Percentiles rank a stretch among this genome's conserved stretches.
phyloP scores from a whole-genome alignment of 2,113 vertebrate genomes.

The Gallinago media region DNA sequence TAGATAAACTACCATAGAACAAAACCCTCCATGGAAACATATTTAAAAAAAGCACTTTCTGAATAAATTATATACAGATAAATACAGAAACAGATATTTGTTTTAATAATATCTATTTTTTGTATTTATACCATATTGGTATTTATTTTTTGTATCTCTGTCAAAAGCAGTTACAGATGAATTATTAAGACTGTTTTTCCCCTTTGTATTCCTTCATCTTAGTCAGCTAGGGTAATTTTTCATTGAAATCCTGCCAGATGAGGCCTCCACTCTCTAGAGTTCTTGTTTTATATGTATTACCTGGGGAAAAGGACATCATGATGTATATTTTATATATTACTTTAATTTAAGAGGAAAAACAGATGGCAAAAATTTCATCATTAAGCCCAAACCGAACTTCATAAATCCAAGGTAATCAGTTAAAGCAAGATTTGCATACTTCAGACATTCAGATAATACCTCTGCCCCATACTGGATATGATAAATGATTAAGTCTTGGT shows the following conservation, averaged over 20 bases:
- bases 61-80: neutral
- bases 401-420: neutral
- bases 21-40: neutral
- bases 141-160: neutral
- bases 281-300: neutral
- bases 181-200: neutral
- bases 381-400: neutral
- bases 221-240: neutral
- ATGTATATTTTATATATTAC: neutral
- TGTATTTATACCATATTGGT: neutral
- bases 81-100: neutral
- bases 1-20: conserved; percentile 6
- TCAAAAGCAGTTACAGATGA: neutral
- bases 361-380: neutral
- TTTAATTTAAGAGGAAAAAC: neutral
- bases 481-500: neutral
- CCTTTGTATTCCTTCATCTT: neutral
- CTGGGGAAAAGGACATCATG: neutral
- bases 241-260: neutral
- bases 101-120: neutral
- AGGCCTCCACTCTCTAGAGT: neutral
- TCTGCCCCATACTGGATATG: neutral
- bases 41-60: neutral
- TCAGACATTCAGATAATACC: neutral
- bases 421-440: neutral